Evolutionary conservation across 30 jellyfish, hydroid and myxozoan species (phyloP), one percentile per base, ranked within the genome.

Genomic region (Hydractinia symbiolongicarpus): DNA sequence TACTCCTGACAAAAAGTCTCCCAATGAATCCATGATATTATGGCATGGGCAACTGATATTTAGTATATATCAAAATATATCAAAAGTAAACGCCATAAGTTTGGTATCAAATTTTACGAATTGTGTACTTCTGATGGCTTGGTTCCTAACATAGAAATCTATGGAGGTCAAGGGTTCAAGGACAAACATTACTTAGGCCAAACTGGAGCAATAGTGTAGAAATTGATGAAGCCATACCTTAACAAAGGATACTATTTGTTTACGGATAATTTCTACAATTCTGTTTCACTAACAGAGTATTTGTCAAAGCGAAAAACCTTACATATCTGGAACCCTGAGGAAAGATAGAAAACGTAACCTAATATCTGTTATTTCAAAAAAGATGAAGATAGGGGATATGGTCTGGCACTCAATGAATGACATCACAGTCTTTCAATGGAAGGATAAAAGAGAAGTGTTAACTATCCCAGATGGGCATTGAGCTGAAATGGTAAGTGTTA

Each of bases 391-490:
- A 50, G 85, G 82, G 55, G 85, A 77, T 78, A 64, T 9, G 82
- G 54, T 77, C 79, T 77, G n/a, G 55, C 54, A 5, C 79, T 77
- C 40, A 13, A 54, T 50, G 55, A 77, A 77, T 77, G 79, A 79
- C 44, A 30, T 30, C 44, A 30, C 44, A 30, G 44, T 30, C 44
- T 30, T 1, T 30, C 1, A 30, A 30, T 30, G 44, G 44, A 77
- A 77, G 51, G 85, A 77, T 8, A 77, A 77, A 77, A 19, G 79
- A 51, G 85, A 77, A 53, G 85, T 52, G 82, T 50, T 77, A 21
- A 55, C 54, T 4, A 77, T 77, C 11, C 4, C 69, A 54, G 5
- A 77, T 17, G 16, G 4, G 85, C 85, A 77, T 55, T 56, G 44
- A 50, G 17, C 55, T 54, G 83, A 77, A 77, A 77, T 77, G 83